Evolutionary conservation across 2,888 invertebrate genomes (phyloP).

Genomic region (Copidosoma aretas): DNA sequence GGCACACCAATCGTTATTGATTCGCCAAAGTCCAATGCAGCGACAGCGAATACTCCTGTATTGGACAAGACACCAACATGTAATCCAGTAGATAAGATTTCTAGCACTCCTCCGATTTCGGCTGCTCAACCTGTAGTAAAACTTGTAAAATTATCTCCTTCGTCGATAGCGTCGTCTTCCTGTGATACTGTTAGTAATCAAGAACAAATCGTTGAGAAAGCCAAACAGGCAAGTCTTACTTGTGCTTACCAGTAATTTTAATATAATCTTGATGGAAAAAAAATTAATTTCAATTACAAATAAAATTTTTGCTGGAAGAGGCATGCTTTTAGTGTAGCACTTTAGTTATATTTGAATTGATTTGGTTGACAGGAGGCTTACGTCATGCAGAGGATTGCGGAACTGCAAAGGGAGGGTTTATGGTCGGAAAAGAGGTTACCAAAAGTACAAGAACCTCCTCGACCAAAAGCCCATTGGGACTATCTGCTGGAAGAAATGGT

Average conservation of each 20-base stretch:
- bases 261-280: too few relatives aligned
- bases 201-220: constrained; percentile 83
- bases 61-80: constrained; percentile 43
- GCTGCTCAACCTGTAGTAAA: constrained; percentile 57
- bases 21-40: constrained; percentile 49
- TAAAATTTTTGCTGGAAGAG: too few relatives aligned
- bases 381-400: constrained; percentile 89
- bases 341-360: not conserved
- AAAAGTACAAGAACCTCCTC: constrained; percentile 87
- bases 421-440: constrained; percentile 94
- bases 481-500: constrained; percentile 98
- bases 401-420: constrained; percentile 90
- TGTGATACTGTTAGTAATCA: constrained; percentile 64
- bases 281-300: too few relatives aligned
- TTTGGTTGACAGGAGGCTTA: constrained; percentile 77
- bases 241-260: not conserved
- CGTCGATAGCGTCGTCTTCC: constrained; percentile 50
- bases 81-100: constrained; percentile 40
- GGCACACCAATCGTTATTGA: constrained; percentile 61
- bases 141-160: constrained; percentile 55
- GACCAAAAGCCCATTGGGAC: constrained; percentile 97
- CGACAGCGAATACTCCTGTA: constrained; percentile 47
- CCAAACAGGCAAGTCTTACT: constrained; percentile 71
- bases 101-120: constrained; percentile 38
- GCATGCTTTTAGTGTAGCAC: too few relatives aligned